Base-by-base conservation (phyloP, 1,140 invertebrate genomes). In the Ectropis grisescens region DNA sequence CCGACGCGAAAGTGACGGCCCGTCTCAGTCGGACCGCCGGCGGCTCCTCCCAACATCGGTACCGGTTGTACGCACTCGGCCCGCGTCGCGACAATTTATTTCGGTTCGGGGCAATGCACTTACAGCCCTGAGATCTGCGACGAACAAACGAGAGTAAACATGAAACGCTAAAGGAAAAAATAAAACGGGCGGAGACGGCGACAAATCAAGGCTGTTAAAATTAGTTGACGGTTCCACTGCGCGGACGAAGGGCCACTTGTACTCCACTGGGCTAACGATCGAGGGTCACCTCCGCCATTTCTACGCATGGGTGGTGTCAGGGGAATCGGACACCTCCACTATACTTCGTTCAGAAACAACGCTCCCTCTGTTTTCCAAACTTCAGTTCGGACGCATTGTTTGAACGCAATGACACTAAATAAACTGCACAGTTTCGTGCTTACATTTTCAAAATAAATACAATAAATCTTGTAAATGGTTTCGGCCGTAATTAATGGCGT, bases 61-160 rank as follows among this genome's bases (percentile, higher is more conserved):
- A 66, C 59, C 58, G 61, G 59, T 68, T 60, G 67, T 70, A 72
- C 65, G 55, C 46, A 35, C 51, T 50, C 50, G 47, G 39, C 41
- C 38, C 33, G 35, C 45, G 60, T 53, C 58, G 74, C 69, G 67
- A 72, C 71, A 72, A 68, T 74, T 79, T 79, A 79, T 79, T 79
- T 79, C 53, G 67, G 74, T 80, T 44, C 59, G 61, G 74, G 67
- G 65, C 71, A 79, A 72, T 76, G 74, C 71, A 79, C 71, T 79
- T 60, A 39, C 69, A 74, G 70, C 67, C 68, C 66, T 74, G 67
- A 69, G 62, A 61, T 49, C 55, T 44, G 33, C 47, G 37, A 37
- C 53, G 48, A 48, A 41, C 47, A 52, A 52, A 60, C 50, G 51
- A 56, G 50, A 60, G 57, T 65, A 67, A 65, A 72, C 57, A 67